Evolutionary conservation across 2,113 vertebrate genomes (phyloP).

Genomic region (Brachirus orientalis): DNA sequence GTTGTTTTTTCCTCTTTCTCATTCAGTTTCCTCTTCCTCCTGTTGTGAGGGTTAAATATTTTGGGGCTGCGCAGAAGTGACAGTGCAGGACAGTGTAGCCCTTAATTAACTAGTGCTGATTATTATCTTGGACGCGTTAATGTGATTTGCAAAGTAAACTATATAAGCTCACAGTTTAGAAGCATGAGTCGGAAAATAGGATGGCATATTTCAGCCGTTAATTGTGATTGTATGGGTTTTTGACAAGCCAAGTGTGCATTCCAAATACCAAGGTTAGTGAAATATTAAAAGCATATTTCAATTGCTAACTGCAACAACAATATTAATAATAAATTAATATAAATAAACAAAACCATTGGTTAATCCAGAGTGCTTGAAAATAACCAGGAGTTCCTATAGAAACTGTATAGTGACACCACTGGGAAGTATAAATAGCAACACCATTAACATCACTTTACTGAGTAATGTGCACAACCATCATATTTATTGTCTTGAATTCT

Average conservation of each 20-base stretch:
- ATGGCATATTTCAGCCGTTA: not conserved
- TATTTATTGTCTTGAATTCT: too few species aligned
- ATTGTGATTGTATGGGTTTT: too few species aligned
- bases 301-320: too few species aligned
- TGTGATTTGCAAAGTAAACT: conserved; percentile 16
- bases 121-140: not conserved
- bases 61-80: not conserved
- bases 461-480: not conserved
- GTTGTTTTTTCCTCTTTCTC: not conserved
- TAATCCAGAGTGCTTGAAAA: too few species aligned
- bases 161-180: conserved; percentile 2
- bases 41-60: not conserved
- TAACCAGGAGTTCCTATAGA: conserved; percentile 15
- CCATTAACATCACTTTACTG: conserved; percentile 30
- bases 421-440: conserved; percentile 38
- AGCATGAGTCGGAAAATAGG: not conserved
- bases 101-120: conserved; percentile 27
- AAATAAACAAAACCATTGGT: too few species aligned
- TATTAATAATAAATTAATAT: too few species aligned
- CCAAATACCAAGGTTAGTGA: too few species aligned
- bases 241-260: too few species aligned
- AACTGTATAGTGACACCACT: conserved; percentile 7
- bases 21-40: not conserved
- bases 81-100: not conserved
- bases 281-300: too few species aligned